Evolutionary conservation across 2,797 vertebrate species (phyloP), one percentile per base, ranked within the genome.

Genomic region (Xerus rutilus): DNA sequence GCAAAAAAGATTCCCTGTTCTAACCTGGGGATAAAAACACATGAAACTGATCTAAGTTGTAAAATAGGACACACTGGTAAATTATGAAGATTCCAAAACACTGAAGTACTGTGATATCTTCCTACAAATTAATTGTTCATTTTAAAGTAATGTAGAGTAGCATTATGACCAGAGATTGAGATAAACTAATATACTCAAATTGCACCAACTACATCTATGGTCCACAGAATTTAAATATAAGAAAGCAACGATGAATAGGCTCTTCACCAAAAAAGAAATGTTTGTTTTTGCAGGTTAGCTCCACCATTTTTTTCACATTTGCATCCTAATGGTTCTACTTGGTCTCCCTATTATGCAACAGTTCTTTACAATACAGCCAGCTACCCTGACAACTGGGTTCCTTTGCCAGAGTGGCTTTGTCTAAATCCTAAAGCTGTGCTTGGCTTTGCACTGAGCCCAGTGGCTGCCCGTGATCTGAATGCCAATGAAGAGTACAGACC

Each of bases 311-410:
- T 98, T 97, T 95, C 49, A 52, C 97, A 98, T 97, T 98, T 98
- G 97, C 98, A 99, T 99, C 97, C 97, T 98, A 98, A 98, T 98
- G 98, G 98, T 97, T 97, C 94, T 98, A 97, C 98, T 98, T 96
- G 98, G 98, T 97, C 97, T 97, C 97, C 97, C 98, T 96, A 99
- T 99, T 99, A 99, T 99, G 98, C 98, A 98, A 99, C 97, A 98
- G 98, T 98, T 98, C 98, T 98, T 98, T 98, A 98, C 98, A 98
- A 98, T 98, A 98, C 97, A 82, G 98, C 98, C 98, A 98, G 98
- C 98, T 98, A 98, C 98, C 98, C 98, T 98, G 98, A 99, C 98
- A 98, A 99, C 98, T 98, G 98, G 98, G 97, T 97, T 98, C 98
- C 98, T 98, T 97, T 98, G 98, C 98, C 98, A 99, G 98, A 98